Evolutionary conservation across 2,797 vertebrate species (phyloP).

Genomic region (Spea hammondii): DNA sequence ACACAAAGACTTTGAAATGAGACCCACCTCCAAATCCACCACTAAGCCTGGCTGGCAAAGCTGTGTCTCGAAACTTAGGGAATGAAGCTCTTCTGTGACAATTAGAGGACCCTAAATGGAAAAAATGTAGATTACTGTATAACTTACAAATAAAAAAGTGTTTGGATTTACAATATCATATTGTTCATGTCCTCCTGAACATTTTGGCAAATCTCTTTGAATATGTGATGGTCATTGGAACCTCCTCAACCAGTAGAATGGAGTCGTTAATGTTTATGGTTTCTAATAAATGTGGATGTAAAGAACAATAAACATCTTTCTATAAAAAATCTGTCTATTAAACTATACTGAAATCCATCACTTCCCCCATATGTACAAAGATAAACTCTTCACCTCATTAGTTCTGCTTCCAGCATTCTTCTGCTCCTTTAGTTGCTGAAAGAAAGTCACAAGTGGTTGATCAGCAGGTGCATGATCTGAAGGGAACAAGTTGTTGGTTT

Average conservation of each 20-base stretch:
- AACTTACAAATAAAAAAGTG: no score
- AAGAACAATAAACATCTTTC: no score
- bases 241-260: no score
- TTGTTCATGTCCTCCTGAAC: no score
- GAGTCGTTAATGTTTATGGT: no score
- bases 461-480: background rate
- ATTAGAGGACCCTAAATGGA: constrained; percentile 70
- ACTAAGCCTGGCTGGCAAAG: constrained; percentile 81
- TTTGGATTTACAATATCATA: no score
- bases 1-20: background rate
- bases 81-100: constrained; percentile 89
- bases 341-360: no score
- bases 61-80: constrained; percentile 85
- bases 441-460: constrained; percentile 41
- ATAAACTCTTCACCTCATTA: constrained; percentile 78
- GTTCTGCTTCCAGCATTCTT: constrained; percentile 86
- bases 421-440: constrained; percentile 93
- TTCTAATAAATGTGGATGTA: no score
- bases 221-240: no score
- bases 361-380: background rate
- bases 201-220: no score
- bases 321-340: no score
- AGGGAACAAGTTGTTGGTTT: background rate
- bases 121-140: background rate
- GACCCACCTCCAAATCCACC: constrained; percentile 85